Conservation (phyloP, 2,888 invertebrate genomes). For the Anthrax anthrax region DNA sequence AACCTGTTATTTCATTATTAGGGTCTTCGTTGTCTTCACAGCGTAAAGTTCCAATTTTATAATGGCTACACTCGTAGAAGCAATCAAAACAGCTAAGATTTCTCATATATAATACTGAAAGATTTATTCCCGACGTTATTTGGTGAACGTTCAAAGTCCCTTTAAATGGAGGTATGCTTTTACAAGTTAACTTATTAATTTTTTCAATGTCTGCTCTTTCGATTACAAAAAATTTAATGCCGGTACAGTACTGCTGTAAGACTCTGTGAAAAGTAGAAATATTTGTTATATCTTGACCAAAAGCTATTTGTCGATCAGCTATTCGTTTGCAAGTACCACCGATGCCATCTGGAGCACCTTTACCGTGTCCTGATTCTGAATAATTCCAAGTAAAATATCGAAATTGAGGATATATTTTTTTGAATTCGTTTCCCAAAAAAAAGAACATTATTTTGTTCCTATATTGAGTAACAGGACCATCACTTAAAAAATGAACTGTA, state of each 20-base stretch:
- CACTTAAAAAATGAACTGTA: not conserved
- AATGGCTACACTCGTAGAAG: too few relatives aligned
- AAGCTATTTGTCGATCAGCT: not conserved
- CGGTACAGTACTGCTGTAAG: not conserved
- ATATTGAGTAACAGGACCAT: constrained; percentile 3
- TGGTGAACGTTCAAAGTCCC: too few relatives aligned
- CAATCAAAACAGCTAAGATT: too few relatives aligned
- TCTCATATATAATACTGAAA: too few relatives aligned
- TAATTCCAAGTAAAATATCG: not conserved
- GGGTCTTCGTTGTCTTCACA: too few relatives aligned
- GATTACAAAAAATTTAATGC: too few relatives aligned
- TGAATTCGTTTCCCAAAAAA: not conserved
- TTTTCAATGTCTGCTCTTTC: too few relatives aligned
- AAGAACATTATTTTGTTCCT: constrained; percentile 1
- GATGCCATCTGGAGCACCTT: not conserved
- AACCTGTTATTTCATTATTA: too few relatives aligned
- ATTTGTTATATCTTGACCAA: not conserved
- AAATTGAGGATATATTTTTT: not conserved
- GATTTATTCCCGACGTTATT: too few relatives aligned
- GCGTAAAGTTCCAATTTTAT: too few relatives aligned
- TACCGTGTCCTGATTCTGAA: not conserved
- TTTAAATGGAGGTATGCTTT: too few relatives aligned
- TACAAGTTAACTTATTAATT: too few relatives aligned
- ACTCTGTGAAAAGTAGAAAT: not conserved
- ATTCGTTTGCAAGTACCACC: not conserved